Percentiles rank a stretch among this genome's conserved stretches.
Evolutionary conservation across 2,888 invertebrate species (phyloP).

Genomic region (Axea sp.): DNA sequence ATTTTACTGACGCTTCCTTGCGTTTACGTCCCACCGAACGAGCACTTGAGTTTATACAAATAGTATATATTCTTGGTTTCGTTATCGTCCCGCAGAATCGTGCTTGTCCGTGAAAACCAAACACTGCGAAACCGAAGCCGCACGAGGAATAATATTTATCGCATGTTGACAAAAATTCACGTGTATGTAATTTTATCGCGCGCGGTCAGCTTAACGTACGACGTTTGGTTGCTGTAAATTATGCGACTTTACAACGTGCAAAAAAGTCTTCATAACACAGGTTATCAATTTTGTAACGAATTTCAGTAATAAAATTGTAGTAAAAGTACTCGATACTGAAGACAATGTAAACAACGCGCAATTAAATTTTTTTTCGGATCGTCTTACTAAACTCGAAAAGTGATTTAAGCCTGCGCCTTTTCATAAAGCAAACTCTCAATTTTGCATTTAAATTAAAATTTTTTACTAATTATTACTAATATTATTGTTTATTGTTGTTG

Average conservation of each 20-base stretch:
- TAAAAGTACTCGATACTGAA: constrained; percentile 13
- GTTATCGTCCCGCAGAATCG: constrained; percentile 61
- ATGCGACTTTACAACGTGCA: constrained; percentile 44
- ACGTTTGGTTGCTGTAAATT: constrained; percentile 48
- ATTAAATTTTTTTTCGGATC: constrained; percentile 7
- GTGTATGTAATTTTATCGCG: constrained; percentile 55
- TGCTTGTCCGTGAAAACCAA: constrained; percentile 50
- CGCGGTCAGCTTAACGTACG: constrained; percentile 47
- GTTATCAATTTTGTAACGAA: constrained; percentile 54
- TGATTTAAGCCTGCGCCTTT: constrained; percentile 6
- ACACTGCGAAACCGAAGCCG: constrained; percentile 52
- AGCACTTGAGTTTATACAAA: constrained; percentile 66
- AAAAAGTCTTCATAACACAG: constrained; percentile 47
- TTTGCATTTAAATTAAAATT: neutral
- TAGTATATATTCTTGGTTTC: constrained; percentile 48
- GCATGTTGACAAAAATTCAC: constrained; percentile 51
- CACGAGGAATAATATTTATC: constrained; percentile 52
- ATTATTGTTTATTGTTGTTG: too few relatives aligned
- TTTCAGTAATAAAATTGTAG: constrained; percentile 46
- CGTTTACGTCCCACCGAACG: constrained; percentile 67
- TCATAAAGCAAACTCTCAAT: neutral
- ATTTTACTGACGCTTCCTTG: constrained; percentile 71
- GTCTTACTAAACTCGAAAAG: neutral
- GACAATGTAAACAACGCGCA: constrained; percentile 23
- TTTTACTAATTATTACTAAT: too few relatives aligned